phyloP scores from a whole-genome alignment of 2,797 vertebrate species.

The Menidia menidia region DNA sequence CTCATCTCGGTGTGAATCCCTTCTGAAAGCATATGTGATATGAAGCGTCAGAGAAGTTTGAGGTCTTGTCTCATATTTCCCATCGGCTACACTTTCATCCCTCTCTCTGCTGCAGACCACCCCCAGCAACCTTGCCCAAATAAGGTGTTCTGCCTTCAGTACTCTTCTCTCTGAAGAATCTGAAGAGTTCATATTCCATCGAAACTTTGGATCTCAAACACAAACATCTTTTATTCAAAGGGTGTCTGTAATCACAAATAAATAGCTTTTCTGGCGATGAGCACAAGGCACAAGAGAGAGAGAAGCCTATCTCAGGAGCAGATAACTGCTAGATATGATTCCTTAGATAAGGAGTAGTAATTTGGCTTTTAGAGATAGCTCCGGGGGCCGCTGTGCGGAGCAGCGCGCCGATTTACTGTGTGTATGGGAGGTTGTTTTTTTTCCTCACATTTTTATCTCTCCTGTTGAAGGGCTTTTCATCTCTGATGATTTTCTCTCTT shows the following conservation, averaged over 20 bases:
- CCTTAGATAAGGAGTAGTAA: conserved; percentile 94
- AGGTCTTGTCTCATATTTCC: conserved; percentile 81
- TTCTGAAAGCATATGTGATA: conserved; percentile 72
- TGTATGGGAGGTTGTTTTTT: conserved; percentile 82
- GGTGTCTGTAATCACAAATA: conserved; percentile 84
- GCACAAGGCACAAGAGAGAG: conserved; percentile 71
- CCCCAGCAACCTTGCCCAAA: conserved; percentile 77
- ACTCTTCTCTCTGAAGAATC: conserved; percentile 72
- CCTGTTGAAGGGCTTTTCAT: conserved; percentile 89
- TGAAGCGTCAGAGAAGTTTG: conserved; percentile 72
- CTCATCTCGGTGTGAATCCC: conserved; percentile 75
- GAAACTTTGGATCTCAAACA: conserved; percentile 80
- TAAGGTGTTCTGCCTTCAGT: conserved; percentile 78
- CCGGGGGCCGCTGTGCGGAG: conserved; percentile 86
- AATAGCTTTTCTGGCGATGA: conserved; percentile 83
- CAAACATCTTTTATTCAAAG: conserved; percentile 85
- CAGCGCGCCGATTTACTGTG: conserved; percentile 82
- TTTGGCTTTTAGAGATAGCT: conserved; percentile 95
- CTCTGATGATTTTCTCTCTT: conserved; percentile 87
- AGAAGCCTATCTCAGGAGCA: conserved; percentile 81
- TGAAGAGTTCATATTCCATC: conserved; percentile 76
- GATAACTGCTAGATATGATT: conserved; percentile 96
- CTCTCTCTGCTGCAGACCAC: conserved; percentile 74
- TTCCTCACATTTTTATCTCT: conserved; percentile 88
- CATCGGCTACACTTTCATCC: conserved; percentile 84